phyloP scores from a whole-genome alignment of 2,113 vertebrate species.

The Neogobius melanostomus region DNA sequence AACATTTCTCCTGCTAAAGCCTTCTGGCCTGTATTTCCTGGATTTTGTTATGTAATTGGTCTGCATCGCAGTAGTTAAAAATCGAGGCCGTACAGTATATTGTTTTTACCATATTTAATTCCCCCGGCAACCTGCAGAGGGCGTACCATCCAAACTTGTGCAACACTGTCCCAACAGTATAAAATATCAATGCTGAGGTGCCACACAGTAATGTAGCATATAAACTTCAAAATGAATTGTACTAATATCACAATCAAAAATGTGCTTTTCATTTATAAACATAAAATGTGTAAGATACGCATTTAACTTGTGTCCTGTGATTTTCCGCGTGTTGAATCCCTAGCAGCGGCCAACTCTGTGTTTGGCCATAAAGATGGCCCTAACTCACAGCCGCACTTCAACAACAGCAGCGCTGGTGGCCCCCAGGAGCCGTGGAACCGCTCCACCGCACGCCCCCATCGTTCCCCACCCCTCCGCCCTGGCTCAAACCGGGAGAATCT shows the following conservation, averaged over 20 bases:
- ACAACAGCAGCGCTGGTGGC: constrained; percentile 81
- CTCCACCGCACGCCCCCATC: constrained; percentile 96
- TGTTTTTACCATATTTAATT: too few species aligned
- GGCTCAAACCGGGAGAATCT: constrained; percentile 94
- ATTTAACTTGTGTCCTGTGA: constrained; percentile 63
- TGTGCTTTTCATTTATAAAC: background rate
- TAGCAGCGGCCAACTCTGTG: constrained; percentile 92
- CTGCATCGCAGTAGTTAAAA: too few species aligned
- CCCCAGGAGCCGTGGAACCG: constrained; percentile 98
- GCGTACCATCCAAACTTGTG: too few species aligned
- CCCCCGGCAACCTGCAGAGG: too few species aligned
- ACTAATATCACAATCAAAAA: background rate
- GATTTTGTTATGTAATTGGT: too few species aligned
- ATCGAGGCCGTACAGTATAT: too few species aligned
- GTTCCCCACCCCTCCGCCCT: constrained; percentile 96
- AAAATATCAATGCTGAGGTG: too few species aligned
- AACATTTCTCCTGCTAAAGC: too few species aligned
- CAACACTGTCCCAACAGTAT: too few species aligned
- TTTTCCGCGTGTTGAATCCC: constrained; percentile 72
- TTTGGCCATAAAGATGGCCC: constrained; percentile 97
- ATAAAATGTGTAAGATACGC: constrained; percentile 21
- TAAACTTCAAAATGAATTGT: too few species aligned
- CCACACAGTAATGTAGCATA: too few species aligned
- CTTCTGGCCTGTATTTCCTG: too few species aligned
- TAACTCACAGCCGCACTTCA: constrained; percentile 91